Conservation (phyloP, 2,797 vertebrate genomes). For the Rhynchotus rufescens region DNA sequence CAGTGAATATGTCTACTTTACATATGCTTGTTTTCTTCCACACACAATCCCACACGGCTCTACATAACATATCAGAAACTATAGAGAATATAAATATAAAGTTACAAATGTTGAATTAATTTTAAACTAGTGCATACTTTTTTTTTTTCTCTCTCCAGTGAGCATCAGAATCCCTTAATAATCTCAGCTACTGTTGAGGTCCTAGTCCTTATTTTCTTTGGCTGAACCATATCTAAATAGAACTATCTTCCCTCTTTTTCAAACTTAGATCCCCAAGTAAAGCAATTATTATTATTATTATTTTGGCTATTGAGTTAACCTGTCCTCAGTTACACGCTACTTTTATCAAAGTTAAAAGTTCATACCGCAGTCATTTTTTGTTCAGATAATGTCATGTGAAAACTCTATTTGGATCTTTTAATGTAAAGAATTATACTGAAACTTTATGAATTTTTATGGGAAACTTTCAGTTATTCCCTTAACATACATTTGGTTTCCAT, state of each 20-base stretch:
- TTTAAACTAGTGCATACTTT: background rate
- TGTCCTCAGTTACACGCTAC: background rate
- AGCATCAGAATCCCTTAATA: conserved; percentile 2
- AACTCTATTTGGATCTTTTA: conserved; percentile 44
- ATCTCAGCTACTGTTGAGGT: conserved; percentile 22
- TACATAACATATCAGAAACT: background rate
- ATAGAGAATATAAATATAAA: background rate
- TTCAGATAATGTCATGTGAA: conserved; percentile 47
- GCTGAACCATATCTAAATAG: background rate
- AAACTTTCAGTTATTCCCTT: conserved; percentile 38
- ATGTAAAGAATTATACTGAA: conserved; percentile 54
- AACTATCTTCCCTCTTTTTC: conserved; percentile 23
- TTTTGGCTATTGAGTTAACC: conserved; percentile 32
- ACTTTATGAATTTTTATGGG: conserved; percentile 51
- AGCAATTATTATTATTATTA: conserved; percentile 44
- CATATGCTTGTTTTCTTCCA: background rate
- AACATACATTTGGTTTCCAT: background rate
- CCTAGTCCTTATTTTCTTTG: conserved; percentile 17
- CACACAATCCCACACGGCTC: background rate
- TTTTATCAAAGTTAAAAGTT: conserved; percentile 33
- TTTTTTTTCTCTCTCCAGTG: background rate
- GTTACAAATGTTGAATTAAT: conserved; percentile 30
- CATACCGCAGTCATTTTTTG: conserved; percentile 38
- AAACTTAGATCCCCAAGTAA: conserved; percentile 43
- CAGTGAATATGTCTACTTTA: background rate